Evolutionary conservation across 2,888 invertebrate species (phyloP), one percentile per base, ranked within the genome.

Genomic region (Oconnorella tubifera): DNA sequence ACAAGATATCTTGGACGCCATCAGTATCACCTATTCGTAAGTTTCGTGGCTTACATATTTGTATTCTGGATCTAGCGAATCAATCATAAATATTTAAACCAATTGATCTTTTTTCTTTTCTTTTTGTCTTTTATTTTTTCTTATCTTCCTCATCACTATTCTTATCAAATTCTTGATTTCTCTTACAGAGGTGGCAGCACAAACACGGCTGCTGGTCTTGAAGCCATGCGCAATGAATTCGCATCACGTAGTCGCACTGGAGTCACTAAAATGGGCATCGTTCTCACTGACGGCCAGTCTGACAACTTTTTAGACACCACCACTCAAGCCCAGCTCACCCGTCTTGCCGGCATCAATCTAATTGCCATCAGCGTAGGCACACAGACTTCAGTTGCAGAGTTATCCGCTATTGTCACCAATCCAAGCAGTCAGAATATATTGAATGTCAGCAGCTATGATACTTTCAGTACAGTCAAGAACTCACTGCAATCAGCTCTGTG

Each of bases 371-470:
- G 62, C 27, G 59, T 51, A 6, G 25, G 14, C 4, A 6, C 53
- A 6, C 25, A 10, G 14, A 27, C 25, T 6, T 51, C 53, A 6
- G 25, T 66, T 10, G 23, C 23, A 1, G 78, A 78, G 60, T 60
- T 78, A 49, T 70, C 73, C 64, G 70, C 68, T 23, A 77, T 78
- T 4, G 75, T 75, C 32, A 70, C 69, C 3, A 57, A 56, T 70
- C 76, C 75, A 27, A 65, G 33, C 48, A 63, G 25, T 64, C 71
- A 27, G 68, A 76, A 68, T 67, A 69, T 63, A 19, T 33, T 69
- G 25, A 33, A 40, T 3, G 64, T 65, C 27, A 25, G 32, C 31
- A 53, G 25, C 59, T 69, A 62, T 40, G 50, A 48, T 23, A 55
- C 62, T 1, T 58, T 68, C 48, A 27, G 28, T 3, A 19, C n/a